Base-by-base conservation (phyloP, 2,888 invertebrate genomes). In the Acleris emargana region DNA sequence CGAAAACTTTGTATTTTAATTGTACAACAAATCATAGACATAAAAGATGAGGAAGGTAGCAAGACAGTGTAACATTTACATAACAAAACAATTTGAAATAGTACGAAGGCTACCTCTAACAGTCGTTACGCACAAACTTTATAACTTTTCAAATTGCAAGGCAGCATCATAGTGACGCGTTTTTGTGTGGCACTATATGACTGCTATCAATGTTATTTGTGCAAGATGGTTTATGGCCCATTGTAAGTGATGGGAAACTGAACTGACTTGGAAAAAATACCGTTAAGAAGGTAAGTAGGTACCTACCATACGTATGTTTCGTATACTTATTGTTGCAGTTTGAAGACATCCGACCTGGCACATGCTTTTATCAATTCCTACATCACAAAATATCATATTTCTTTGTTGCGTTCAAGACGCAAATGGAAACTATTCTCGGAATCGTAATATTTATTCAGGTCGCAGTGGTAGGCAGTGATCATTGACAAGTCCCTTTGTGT, bases 121-220 rank as follows among this genome's bases (percentile, higher is more conserved):
- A 75, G 68, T 75, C 69, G 68, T 75, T 74, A 74, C 79, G 77
- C 76, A 77, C 76, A 70, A 72, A 64, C 67, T 71, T 75, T 76
- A 78, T 79, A 73, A 69, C 74, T 72, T 79, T 81, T 79, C 75
- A 75, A 76, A 74, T 75, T 73, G 71, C 72, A 73, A 73, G 67
- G 73, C 72, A 71, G 63, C 68, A 70, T 69, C 72, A 70, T 69
- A 68, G 71, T 71, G 68, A 64, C 59, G 62, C 67, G 55, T 42
- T 66, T 69, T 71, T 71, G 70, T 67, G 69, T 70, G 70, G 68
- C 62, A 64, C 64, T 68, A 54, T 55, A 63, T 59, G 67, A 63
- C 69, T 63, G 69, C 68, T 71, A 69, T 68, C 68, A 69, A 67
- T 52, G 20, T 45, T n/a, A 17, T 57, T 57, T 57, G 17, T 45